Percentiles rank a stretch among this genome's conserved stretches.
These are phyloP conservation scores for Ophion costatus DNA, from an alignment of 2,888 invertebrate species.

Conservation along the genomic window DNA sequence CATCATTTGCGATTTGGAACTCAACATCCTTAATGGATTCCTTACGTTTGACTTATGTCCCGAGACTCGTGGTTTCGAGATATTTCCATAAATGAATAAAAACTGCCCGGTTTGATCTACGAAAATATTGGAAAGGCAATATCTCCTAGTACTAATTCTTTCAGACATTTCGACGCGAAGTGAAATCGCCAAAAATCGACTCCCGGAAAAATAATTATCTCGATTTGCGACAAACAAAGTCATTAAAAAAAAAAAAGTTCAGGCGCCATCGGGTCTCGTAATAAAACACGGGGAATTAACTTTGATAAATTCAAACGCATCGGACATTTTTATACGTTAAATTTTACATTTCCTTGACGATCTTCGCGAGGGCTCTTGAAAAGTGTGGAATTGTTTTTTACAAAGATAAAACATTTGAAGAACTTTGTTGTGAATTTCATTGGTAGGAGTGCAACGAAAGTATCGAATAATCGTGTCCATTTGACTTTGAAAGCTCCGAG, in stretches of 20 bases:
- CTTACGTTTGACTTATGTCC: not conserved
- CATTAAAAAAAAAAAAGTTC: not conserved
- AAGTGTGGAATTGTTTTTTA: not conserved
- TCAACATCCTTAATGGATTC: not conserved
- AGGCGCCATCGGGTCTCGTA: too few relatives aligned
- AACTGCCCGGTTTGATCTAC: not conserved
- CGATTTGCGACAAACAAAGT: not conserved
- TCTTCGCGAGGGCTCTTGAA: not conserved
- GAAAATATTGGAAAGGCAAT: not conserved
- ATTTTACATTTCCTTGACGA: too few relatives aligned
- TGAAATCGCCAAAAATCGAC: not conserved
- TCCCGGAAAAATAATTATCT: not conserved
- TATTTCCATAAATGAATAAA: not conserved
- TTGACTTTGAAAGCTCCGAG: slow-evolving; percentile 4
- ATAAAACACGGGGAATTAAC: too few relatives aligned
- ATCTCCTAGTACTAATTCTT: not conserved
- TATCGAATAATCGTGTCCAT: not conserved
- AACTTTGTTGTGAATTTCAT: not conserved
- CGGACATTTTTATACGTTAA: too few relatives aligned
- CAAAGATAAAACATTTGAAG: not conserved
- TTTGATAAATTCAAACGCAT: too few relatives aligned
- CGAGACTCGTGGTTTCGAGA: not conserved
- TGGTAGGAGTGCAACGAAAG: not conserved
- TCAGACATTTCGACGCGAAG: not conserved
- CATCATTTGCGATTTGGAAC: too few relatives aligned